phyloP scores from a whole-genome alignment of 2,113 vertebrate genomes.

The Theropithecus gelada region DNA sequence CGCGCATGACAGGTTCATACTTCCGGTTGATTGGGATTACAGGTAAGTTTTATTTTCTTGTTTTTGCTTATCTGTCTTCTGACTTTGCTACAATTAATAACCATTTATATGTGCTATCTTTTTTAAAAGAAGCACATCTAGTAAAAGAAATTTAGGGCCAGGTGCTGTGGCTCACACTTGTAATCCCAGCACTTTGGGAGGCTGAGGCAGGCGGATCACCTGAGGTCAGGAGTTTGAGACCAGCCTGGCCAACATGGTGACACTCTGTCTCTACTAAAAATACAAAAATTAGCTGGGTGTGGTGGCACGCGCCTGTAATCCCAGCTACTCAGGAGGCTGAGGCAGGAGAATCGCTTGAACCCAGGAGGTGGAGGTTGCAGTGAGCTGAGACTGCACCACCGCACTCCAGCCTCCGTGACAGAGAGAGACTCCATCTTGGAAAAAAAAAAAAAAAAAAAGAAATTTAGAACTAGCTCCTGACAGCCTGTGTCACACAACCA shows the following conservation, averaged over 20 bases:
- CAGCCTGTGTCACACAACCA: neutral
- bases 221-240: too few relatives aligned
- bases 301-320: too few relatives aligned
- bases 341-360: too few relatives aligned
- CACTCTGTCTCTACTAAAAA: too few relatives aligned
- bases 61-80: neutral
- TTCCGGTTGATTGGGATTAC: too few relatives aligned
- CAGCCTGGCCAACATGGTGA: too few relatives aligned
- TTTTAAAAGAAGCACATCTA: neutral
- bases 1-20: too few relatives aligned
- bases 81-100: neutral
- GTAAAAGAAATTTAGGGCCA: neutral
- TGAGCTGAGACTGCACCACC: neutral
- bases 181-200: too few relatives aligned
- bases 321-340: too few relatives aligned
- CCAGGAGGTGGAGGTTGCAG: neutral
- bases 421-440: neutral
- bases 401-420: neutral
- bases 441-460: neutral
- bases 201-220: too few relatives aligned
- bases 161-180: too few relatives aligned
- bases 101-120: neutral
- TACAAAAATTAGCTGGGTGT: too few relatives aligned
- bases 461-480: neutral
- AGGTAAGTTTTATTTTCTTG: neutral